Evolutionary conservation across 2,888 invertebrate species (phyloP), one percentile per base, ranked within the genome.

Genomic region (Melanostoma mellinum): DNA sequence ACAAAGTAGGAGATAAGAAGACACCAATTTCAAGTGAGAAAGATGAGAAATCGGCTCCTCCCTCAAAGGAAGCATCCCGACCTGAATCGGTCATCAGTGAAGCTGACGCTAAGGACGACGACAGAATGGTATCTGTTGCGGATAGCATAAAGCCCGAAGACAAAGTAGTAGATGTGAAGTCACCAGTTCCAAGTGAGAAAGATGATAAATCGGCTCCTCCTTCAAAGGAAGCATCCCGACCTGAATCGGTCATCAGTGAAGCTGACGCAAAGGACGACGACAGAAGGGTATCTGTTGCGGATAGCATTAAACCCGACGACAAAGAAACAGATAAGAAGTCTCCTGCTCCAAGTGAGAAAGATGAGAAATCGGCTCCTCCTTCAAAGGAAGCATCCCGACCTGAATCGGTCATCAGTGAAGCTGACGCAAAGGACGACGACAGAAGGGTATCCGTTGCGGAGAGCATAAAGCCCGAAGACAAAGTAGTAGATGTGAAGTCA

Each of bases 21-120:
- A 1, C 20, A 1, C 20, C 20, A 20, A 1, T 20, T 20, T 1
- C 20, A 20, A 20, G 20, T 20, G 20, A 20, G 36, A 78, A 33
- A 50, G 82, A 74, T 33, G 74, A 76, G 6, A 71, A 69, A 52
- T 85, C 81, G 3, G 36, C 58, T 46, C 52, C 35, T 2, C 52
- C 71, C 3, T 76, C 85, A 0, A 85, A 74, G 9, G 86, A 77
- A 52, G n/a, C 74, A 0, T 87, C 87, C n/a, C 65, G 86, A 9
- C 65, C 77, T 42, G 55, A 71, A 35, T 86, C 86, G 9, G 72
- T 71, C 4, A 50, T 85, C 10, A 87, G 73, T 40, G 8, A 71
- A 6, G 9, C 81, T 20, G 20, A 20, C 20, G 20, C 20, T 20
- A 20, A 20, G 20, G 20, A 20, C 20, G 20, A 20, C 20, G 52